Evolutionary conservation across 2,113 vertebrate species (phyloP), one percentile per base, ranked within the genome.

Genomic region (Gnathonemus echidnorhynchus): DNA sequence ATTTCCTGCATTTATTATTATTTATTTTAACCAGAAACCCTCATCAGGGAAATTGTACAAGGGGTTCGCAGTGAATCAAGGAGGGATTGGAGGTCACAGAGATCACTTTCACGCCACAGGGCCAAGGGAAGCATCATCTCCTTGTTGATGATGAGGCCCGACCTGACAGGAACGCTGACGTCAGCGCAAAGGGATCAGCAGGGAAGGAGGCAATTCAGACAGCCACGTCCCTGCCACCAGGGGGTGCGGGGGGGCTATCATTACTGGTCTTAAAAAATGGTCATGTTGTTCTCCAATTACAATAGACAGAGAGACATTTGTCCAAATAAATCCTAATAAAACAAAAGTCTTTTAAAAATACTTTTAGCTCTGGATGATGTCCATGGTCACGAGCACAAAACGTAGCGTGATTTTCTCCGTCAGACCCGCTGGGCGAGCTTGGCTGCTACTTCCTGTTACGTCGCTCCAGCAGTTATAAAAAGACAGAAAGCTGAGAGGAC

Each of bases 71-170:
- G 58, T 62, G 58, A 62, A 62, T 24, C 58, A 24, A 56, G 56
- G 56, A 8, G 24, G 56, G 24, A n/a, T n/a, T 58, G 21, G 92
- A 92, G 93, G 93, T 95, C 94, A 95, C 95, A 95, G 96, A 95
- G 95, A 97, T 77, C 96, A 95, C 94, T 94, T 95, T 96, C 96
- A 95, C 93, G 95, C 96, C 45, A 91, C 91, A 8, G 87, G 89
- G 96, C 97, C 97, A 98, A 97, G 94, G 97, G 95, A 95, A 97
- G 97, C 95, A 97, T 96, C 95, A 96, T 95, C 95, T 95, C 95
- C 93, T 93, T 93, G 95, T 94, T 95, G 92, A 96, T 96, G 97
- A 97, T 97, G 96, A 96, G 94, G 95, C 42, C 83, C 19, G 77
- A 93, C 91, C 88, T 90, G 13, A 39, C 31, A 1, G 70, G 31